Evolutionary conservation across 2,113 vertebrate species (phyloP).

Genomic region (Prionailurus bengalensis): DNA sequence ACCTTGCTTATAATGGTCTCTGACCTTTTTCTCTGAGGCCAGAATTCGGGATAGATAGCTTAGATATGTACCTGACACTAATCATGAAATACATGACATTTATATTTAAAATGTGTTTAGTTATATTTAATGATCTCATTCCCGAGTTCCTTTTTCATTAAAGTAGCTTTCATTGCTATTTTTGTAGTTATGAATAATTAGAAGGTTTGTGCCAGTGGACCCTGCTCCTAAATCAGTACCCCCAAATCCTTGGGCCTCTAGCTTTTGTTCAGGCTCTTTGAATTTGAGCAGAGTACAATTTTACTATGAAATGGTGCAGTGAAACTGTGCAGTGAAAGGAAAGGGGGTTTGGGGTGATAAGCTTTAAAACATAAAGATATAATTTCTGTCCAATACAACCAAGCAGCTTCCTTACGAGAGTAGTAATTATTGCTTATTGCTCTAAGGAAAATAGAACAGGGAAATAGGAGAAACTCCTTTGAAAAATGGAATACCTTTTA

Average conservation of each 20-base stretch:
- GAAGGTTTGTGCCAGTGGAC: slow-evolving; percentile 55
- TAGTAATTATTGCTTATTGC: not conserved
- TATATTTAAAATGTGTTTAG: slow-evolving; percentile 72
- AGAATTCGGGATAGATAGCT: slow-evolving; percentile 56
- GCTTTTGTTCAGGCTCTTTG: not conserved
- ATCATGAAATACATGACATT: not conserved
- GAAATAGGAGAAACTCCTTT: not conserved
- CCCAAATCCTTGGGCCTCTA: not conserved
- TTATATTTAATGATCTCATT: slow-evolving; percentile 68
- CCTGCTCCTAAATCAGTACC: not conserved
- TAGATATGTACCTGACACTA: slow-evolving; percentile 13
- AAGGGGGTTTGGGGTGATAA: not conserved
- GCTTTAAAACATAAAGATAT: not conserved
- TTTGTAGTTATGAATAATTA: slow-evolving; percentile 52
- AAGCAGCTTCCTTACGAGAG: not conserved
- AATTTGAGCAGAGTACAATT: not conserved
- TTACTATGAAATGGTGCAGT: not conserved
- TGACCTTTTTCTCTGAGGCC: slow-evolving; percentile 79
- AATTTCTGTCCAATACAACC: not conserved
- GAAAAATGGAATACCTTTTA: slow-evolving; percentile 40
- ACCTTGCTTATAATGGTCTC: slow-evolving; percentile 75
- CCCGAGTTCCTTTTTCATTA: slow-evolving; percentile 27
- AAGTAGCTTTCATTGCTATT: slow-evolving; percentile 64
- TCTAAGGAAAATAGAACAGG: not conserved
- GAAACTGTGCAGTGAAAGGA: not conserved